phyloP scores from a whole-genome alignment of 2,888 invertebrate genomes.

The Brenthis hecate region DNA sequence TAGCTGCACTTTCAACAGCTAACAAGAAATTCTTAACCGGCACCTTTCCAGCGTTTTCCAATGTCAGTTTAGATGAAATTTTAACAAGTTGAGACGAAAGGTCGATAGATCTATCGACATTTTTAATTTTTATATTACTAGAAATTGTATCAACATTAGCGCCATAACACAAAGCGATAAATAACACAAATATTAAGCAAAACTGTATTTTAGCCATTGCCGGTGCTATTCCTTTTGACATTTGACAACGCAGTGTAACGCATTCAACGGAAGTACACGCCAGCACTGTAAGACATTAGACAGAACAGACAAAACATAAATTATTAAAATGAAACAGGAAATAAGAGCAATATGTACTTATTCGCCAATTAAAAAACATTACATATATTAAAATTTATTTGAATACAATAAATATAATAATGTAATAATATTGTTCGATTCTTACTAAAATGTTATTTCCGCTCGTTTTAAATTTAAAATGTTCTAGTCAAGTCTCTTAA shows the following conservation, averaged over 20 bases:
- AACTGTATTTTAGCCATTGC: slow-evolving; percentile 68
- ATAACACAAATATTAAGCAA: slow-evolving; percentile 62
- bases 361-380: background rate
- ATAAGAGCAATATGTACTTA: slow-evolving; percentile 18
- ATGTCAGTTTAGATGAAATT: slow-evolving; percentile 88
- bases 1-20: slow-evolving; percentile 84
- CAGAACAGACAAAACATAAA: slow-evolving; percentile 9
- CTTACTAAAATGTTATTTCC: no score
- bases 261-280: slow-evolving; percentile 74
- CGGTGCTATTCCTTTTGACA: slow-evolving; percentile 63
- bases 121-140: slow-evolving; percentile 85
- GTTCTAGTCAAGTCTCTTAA: no score
- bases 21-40: slow-evolving; percentile 87
- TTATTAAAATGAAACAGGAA: slow-evolving; percentile 43
- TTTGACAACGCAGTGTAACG: slow-evolving; percentile 59
- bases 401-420: no score
- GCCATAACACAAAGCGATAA: slow-evolving; percentile 56
- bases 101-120: slow-evolving; percentile 93
- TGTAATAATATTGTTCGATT: no score
- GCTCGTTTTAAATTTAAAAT: no score
- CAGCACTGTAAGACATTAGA: slow-evolving; percentile 51
- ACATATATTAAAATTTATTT: no score
- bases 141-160: slow-evolving; percentile 74
- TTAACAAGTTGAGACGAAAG: slow-evolving; percentile 94
- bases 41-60: slow-evolving; percentile 91